Base-by-base conservation (phyloP, 2,797 vertebrate species). In the Chromobotia macracanthus region DNA sequence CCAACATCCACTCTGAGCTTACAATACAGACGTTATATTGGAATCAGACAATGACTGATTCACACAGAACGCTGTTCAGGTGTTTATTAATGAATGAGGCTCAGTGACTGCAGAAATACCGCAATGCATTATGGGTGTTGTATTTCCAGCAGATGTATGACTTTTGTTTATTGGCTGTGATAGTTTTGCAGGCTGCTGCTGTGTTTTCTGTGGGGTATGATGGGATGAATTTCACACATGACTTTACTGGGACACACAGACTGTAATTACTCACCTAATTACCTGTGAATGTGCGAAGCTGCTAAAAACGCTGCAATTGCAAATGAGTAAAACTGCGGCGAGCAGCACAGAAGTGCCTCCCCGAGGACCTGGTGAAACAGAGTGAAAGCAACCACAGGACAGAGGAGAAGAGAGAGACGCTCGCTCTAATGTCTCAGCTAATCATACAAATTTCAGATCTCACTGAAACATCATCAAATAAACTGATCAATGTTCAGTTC, bases 251-350 rank as follows among this genome's bases (percentile, higher is more conserved):
- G 74, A 72, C 74, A 28, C 70, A 71, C 21, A 44, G 80, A 61
- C 71, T 61, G 61, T 85, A 85, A 85, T 85, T 85, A 83, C 78
- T 71, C 72, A 82, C 66, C 68, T 85, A 81, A 85, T 79, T 65
- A 66, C 46, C 60, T 80, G 81, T 80, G 84, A 76, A 79, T 66
- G 67, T 67, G 72, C 76, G 76, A 79, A 77, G 69, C 63, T 31
- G 23, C 13, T 8, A 64, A 71, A 72, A 71, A 38, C 56, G 75
- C 56, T 63, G 63, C 19, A 15, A 50, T 60, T 48, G 75, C 72
- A 80, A 51, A n/a, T 2, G 6, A 21, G 51, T 61, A 69, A 77
- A 72, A 71, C 71, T 28, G 46, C 51, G 55, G 50, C 25, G 53
- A 71, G 53, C 35, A 28, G 5, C 10, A 2, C 35, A 7, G 18